These are phyloP conservation scores for Campopleginae sp. DNA, from an alignment of 2,888 invertebrate genomes.

Conservation along the genomic window DNA sequence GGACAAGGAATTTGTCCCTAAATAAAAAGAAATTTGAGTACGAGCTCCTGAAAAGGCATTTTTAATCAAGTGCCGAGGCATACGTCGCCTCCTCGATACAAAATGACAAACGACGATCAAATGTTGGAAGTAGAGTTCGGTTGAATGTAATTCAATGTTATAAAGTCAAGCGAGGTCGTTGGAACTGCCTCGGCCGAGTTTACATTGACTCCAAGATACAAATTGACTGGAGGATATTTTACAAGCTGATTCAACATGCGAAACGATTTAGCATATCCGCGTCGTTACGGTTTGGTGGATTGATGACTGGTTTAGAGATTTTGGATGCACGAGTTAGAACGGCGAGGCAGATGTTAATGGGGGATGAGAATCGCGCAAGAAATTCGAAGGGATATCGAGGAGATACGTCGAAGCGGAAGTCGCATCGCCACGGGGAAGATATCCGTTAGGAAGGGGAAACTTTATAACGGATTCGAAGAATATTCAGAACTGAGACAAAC, in stretches of 20 bases:
- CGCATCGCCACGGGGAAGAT: constrained; percentile 49
- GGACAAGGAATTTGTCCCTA: not conserved
- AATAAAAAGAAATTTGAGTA: not conserved
- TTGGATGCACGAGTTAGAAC: constrained; percentile 38
- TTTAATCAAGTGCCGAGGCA: not conserved
- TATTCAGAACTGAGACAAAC: constrained; percentile 31
- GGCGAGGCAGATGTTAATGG: constrained; percentile 1
- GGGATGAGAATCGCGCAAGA: not conserved
- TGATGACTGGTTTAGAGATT: constrained; percentile 61
- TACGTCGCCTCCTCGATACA: not conserved
- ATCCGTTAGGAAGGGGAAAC: not conserved
- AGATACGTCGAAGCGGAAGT: constrained; percentile 54
- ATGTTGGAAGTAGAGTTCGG: not conserved
- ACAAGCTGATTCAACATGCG: constrained; percentile 63
- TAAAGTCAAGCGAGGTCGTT: not conserved
- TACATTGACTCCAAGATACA: not conserved
- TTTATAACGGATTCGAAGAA: constrained; percentile 29
- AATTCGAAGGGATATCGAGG: constrained; percentile 38
- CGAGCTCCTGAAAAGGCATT: not conserved
- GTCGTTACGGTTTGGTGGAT: constrained; percentile 53
- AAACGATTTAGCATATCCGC: constrained; percentile 67
- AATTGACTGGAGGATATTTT: constrained; percentile 51
- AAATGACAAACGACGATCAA: not conserved
- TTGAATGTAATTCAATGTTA: not conserved
- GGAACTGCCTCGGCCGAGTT: not conserved